A percentile compares a stretch with the other conserved stretches of the same genome.
phyloP scores from a whole-genome alignment of 2,888 invertebrate genomes.

The Epinotia ramella region DNA sequence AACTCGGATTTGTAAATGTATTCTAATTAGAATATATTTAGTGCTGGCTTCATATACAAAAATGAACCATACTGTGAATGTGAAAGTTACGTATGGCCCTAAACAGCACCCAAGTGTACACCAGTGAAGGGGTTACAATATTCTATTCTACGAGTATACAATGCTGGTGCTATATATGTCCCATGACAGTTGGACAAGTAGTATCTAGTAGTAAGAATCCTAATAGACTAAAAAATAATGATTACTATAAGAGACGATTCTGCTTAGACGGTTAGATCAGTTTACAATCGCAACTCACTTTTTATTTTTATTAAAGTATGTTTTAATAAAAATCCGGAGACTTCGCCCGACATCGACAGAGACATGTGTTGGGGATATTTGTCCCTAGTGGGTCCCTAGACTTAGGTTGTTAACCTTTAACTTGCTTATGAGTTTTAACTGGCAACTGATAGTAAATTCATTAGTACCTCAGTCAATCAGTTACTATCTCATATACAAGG shows the following conservation, averaged over 20 bases:
- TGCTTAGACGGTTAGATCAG: background rate
- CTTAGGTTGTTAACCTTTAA: background rate
- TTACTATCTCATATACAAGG: background rate
- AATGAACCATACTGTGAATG: background rate
- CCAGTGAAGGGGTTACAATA: background rate
- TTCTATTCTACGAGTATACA: too few relatives aligned
- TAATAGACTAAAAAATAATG: conserved; percentile 23
- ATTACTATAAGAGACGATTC: conserved; percentile 9
- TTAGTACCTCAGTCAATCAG: background rate
- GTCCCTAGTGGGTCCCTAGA: too few relatives aligned
- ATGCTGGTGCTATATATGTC: too few relatives aligned
- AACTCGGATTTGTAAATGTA: background rate
- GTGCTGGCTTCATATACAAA: background rate
- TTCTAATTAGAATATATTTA: conserved; percentile 5
- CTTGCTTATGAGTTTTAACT: background rate
- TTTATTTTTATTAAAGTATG: background rate
- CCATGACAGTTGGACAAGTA: too few relatives aligned
- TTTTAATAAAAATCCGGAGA: too few relatives aligned
- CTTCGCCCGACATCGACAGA: too few relatives aligned
- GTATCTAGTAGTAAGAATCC: background rate
- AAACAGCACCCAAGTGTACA: background rate
- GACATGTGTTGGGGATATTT: too few relatives aligned
- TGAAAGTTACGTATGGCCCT: background rate
- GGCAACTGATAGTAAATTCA: background rate
- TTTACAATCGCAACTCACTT: background rate